phyloP scores from a whole-genome alignment of 2,113 vertebrate genomes.

The Mola mola region DNA sequence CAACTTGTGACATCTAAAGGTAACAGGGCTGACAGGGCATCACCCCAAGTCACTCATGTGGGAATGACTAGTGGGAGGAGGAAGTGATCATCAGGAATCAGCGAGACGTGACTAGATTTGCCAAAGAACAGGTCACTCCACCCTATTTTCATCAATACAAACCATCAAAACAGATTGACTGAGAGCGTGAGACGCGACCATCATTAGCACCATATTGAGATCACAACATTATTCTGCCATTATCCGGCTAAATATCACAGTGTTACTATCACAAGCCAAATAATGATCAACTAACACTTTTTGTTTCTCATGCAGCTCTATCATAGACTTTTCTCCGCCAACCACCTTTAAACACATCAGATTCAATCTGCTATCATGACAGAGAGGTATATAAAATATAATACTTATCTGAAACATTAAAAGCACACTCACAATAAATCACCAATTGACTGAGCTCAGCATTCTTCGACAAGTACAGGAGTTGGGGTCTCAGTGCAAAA shows the following conservation, averaged over 20 bases:
- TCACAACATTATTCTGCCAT: conserved; percentile 67
- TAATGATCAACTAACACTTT: conserved; percentile 66
- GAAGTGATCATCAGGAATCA: conserved; percentile 50
- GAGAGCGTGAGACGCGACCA: conserved; percentile 63
- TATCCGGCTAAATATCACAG: conserved; percentile 73
- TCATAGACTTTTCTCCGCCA: conserved; percentile 37
- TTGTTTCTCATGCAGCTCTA: conserved; percentile 66
- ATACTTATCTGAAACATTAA: conserved; percentile 71
- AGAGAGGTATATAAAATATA: conserved; percentile 56
- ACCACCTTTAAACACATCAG: conserved; percentile 56
- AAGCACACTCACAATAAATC: conserved; percentile 68
- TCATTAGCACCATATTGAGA: conserved; percentile 70
- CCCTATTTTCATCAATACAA: conserved; percentile 63
- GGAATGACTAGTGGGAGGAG: conserved; percentile 53
- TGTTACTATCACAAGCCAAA: conserved; percentile 75
- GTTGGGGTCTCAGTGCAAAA: conserved; percentile 39
- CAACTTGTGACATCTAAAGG: conserved; percentile 41
- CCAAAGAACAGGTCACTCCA: conserved; percentile 54
- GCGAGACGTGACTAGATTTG: conserved; percentile 33
- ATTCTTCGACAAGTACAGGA: conserved; percentile 58
- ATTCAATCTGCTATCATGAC: conserved; percentile 34
- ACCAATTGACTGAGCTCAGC: conserved; percentile 67
- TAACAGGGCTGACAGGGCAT: conserved; percentile 49
- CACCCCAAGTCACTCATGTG: conserved; percentile 43
- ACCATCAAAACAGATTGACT: conserved; percentile 61